These are phyloP conservation scores for Euproctis similis DNA, from an alignment of 2,888 invertebrate species.

Conservation along the genomic window DNA sequence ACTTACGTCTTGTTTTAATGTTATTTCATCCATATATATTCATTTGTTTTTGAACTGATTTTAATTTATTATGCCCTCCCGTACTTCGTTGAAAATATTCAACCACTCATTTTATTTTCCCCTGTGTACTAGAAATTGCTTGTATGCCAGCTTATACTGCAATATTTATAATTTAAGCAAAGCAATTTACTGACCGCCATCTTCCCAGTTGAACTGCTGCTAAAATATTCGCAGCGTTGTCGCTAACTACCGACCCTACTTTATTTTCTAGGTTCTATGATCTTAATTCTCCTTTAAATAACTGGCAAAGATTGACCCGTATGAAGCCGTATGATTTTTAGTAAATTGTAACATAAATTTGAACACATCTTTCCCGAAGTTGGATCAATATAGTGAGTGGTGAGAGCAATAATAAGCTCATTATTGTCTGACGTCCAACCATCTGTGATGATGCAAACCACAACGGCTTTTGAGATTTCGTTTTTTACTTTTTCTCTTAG, in stretches of 20 bases:
- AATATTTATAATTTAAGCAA: slow-evolving; percentile 2
- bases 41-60: slow-evolving; percentile 1
- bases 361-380: slow-evolving; percentile 4
- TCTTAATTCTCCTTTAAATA: slow-evolving; percentile 1
- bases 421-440: slow-evolving; percentile 13
- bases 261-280: slow-evolving; percentile 8
- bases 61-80: not conserved
- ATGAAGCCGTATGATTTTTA: too few relatives aligned
- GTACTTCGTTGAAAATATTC: slow-evolving; percentile 2
- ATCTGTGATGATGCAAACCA: slow-evolving; percentile 19
- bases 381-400: slow-evolving; percentile 12
- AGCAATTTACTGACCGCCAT: slow-evolving; percentile 1
- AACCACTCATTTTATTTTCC: not conserved
- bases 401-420: slow-evolving; percentile 13
- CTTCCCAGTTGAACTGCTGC: not conserved
- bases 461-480: slow-evolving; percentile 8
- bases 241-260: slow-evolving; percentile 9
- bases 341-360: slow-evolving; percentile 6
- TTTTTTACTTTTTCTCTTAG: slow-evolving; percentile 1
- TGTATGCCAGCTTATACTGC: not conserved
- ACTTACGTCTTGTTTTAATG: not conserved
- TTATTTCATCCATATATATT: not conserved
- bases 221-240: slow-evolving; percentile 2
- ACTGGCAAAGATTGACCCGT: too few relatives aligned
- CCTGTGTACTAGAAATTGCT: not conserved